Evolutionary conservation across 2,888 invertebrate species (phyloP), one percentile per base, ranked within the genome.

Genomic region (Crematogaster levior): DNA sequence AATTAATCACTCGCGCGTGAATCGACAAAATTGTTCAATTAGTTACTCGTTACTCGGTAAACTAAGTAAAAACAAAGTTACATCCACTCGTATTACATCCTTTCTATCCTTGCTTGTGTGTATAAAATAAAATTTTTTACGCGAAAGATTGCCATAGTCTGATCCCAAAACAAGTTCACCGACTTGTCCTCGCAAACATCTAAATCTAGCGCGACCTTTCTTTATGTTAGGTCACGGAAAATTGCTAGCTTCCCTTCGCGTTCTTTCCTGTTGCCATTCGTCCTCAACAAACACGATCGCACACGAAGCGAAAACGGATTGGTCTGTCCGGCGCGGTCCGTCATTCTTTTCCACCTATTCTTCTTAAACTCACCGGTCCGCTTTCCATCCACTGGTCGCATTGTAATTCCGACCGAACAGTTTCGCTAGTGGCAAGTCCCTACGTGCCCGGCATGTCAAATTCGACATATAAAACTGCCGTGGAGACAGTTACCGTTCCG

Each of bases 391-490:
- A 84, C 89, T 83, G 84, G 43, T 90, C 91, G 91, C 93, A 94
- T 94, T 93, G 94, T 94, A 93, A 94, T 94, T 94, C 94, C 90
- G 86, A 90, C 91, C 91, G 92, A 93, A 92, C 92, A 92, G 92
- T 93, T 93, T 93, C 92, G 92, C 92, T 92, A 93, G 93, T 91
- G 92, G 93, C 92, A 93, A 94, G 93, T 93, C 86, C 70, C 91
- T 94, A 94, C 94, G 94, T 94, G 94, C 91, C 86, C 70, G 85
- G 94, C 92, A 91, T 94, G 92, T 94, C 94, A 94, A 94, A 93
- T 93, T 93, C 93, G 93, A 92, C 92, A 92, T 91, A 94, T 94
- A 94, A 94, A 94, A 94, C 93, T 94, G 91, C 90, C 88, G 86
- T 88, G 85, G 91, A 93, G 93, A 93, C 93, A 92, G 93, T 92